Percentiles rank a stretch among this genome's conserved stretches.
These are phyloP conservation scores for Drosophila fuyamai DNA, from an alignment of 1,140 invertebrate genomes.

Conservation along the genomic window DNA sequence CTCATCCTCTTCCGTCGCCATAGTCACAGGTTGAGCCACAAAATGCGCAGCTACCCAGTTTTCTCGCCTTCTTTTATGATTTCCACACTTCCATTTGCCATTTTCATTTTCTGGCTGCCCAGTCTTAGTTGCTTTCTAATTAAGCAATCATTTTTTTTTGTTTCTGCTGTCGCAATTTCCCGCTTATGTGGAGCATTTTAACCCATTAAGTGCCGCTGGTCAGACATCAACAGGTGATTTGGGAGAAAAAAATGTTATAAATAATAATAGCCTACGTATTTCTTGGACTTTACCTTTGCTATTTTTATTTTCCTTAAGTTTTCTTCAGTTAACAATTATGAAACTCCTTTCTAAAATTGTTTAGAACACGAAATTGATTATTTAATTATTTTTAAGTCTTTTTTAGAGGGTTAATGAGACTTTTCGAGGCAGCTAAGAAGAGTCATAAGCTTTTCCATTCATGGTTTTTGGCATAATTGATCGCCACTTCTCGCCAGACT, in stretches of 20 bases:
- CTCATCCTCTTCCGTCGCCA: slow-evolving; percentile 8
- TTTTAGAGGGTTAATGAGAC: not conserved
- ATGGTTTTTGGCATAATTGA: slow-evolving; percentile 12
- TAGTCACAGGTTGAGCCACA: slow-evolving; percentile 6
- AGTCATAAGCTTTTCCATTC: not conserved
- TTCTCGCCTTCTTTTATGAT: slow-evolving; percentile 20
- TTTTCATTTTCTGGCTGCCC: slow-evolving; percentile 14
- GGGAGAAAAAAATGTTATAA: not conserved
- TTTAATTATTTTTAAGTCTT: not conserved
- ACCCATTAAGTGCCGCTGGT: not conserved
- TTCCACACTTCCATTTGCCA: slow-evolving; percentile 30
- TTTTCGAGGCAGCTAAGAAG: not conserved
- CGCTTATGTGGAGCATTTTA: slow-evolving; percentile 2
- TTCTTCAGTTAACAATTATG: too few relatives aligned
- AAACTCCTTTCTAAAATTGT: too few relatives aligned
- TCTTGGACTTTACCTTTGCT: too few relatives aligned
- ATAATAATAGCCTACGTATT: too few relatives aligned
- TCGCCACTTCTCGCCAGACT: not conserved
- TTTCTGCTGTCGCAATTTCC: slow-evolving; percentile 14
- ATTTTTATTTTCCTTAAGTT: not conserved
- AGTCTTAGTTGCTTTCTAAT: slow-evolving; percentile 13
- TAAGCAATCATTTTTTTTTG: slow-evolving; percentile 5
- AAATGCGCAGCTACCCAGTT: slow-evolving; percentile 18
- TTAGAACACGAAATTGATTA: not conserved
- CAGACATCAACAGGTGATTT: slow-evolving; percentile 5